These are phyloP conservation scores for Acanthisitta chloris DNA, from an alignment of 2,113 vertebrate species.

Conservation along the genomic window DNA sequence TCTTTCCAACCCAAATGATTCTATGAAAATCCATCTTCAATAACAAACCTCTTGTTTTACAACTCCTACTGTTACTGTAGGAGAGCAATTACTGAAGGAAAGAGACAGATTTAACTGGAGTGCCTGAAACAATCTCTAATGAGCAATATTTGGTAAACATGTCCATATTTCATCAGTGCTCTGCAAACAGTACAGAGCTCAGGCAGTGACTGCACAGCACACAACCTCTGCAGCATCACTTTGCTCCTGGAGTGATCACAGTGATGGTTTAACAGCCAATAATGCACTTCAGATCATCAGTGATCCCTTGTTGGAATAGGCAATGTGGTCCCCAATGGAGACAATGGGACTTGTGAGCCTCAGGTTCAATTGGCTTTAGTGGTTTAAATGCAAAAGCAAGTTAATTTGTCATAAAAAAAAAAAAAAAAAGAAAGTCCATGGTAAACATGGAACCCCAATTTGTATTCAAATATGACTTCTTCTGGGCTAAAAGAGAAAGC, in stretches of 20 bases:
- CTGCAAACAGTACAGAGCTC: constrained; percentile 32
- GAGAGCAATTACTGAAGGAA: constrained; percentile 44
- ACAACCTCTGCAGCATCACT: not conserved
- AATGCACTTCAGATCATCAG: constrained; percentile 22
- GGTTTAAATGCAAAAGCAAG: constrained; percentile 31
- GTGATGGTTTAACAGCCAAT: not conserved
- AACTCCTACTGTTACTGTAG: not conserved
- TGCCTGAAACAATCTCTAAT: constrained; percentile 8
- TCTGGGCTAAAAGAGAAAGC: constrained; percentile 53
- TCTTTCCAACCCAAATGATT: not conserved
- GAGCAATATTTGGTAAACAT: not conserved
- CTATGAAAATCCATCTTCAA: not conserved
- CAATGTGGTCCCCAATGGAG: not conserved
- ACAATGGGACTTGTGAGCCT: not conserved
- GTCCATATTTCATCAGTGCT: not conserved
- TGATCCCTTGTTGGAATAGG: not conserved
- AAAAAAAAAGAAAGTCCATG: too few species aligned
- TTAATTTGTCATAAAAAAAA: constrained; percentile 53
- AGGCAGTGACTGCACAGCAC: constrained; percentile 14
- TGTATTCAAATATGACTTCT: constrained; percentile 62
- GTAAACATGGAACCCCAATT: constrained; percentile 32
- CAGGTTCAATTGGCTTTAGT: constrained; percentile 25
- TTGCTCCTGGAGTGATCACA: not conserved
- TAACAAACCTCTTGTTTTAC: constrained; percentile 12
- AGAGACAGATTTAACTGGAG: not conserved